A percentile compares a stretch with the other conserved stretches of the same genome.
Conservation (phyloP, 2,113 vertebrate species). For the Oncorhynchus mykiss region DNA sequence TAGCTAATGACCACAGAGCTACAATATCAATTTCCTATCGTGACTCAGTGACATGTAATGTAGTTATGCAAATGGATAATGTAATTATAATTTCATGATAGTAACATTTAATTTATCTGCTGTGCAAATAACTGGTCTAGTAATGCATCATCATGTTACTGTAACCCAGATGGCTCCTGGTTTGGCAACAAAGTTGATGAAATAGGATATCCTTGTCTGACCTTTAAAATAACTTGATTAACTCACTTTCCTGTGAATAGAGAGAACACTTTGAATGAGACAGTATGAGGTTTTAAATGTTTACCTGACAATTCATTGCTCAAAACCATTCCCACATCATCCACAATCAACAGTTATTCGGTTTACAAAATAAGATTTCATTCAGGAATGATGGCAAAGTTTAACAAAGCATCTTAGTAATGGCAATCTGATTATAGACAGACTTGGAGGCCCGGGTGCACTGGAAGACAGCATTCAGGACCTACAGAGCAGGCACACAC, state of each 20-base stretch:
- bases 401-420: conserved; percentile 33
- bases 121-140: conserved; percentile 38
- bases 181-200: conserved; percentile 26
- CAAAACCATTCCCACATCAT: conserved; percentile 8
- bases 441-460: conserved; percentile 27
- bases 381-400: conserved; percentile 37
- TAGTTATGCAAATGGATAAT: conserved; percentile 9
- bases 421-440: conserved; percentile 23
- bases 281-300: not conserved
- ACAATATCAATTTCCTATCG: not conserved
- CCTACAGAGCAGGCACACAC: conserved; percentile 45
- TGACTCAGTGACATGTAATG: conserved; percentile 12
- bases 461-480: conserved; percentile 35
- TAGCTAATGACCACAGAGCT: not conserved
- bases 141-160: conserved; percentile 50
- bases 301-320: not conserved
- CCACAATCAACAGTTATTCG: not conserved
- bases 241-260: conserved; percentile 10
- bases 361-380: conserved; percentile 32
- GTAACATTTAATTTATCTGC: conserved; percentile 29
- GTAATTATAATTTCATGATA: not conserved
- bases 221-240: conserved; percentile 27
- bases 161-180: conserved; percentile 39
- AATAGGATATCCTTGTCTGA: conserved; percentile 16
- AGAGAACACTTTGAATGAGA: conserved; percentile 18